These are phyloP conservation scores for Cheilosia variabilis DNA, from an alignment of 2,888 invertebrate species.

Conservation along the genomic window DNA sequence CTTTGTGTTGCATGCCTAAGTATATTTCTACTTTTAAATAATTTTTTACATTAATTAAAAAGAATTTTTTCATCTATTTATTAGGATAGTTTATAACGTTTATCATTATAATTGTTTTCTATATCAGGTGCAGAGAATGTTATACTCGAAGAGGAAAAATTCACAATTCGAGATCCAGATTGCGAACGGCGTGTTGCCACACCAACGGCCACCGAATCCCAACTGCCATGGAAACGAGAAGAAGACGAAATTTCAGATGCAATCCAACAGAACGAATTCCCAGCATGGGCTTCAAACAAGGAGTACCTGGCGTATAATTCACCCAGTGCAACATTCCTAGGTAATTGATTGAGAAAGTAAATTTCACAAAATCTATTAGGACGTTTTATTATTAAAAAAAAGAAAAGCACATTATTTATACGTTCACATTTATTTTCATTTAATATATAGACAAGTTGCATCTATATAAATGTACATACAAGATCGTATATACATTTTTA, in stretches of 20 bases:
- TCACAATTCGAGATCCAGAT: constrained; percentile 81
- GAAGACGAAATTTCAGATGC: constrained; percentile 89
- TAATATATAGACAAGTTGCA: constrained; percentile 29
- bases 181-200: constrained; percentile 92
- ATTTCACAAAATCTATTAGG: constrained; percentile 4
- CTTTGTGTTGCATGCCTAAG: constrained; percentile 59
- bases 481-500: constrained; percentile 11
- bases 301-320: constrained; percentile 96
- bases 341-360: constrained; percentile 84
- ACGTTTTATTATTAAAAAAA: constrained; percentile 6
- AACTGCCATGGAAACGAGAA: constrained; percentile 96
- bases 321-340: constrained; percentile 95
- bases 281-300: constrained; percentile 97
- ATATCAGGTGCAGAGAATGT: constrained; percentile 81
- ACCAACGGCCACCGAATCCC: constrained; percentile 94
- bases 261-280: constrained; percentile 93
- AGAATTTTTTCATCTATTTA: neutral
- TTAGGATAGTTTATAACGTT: neutral
- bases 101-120: constrained; percentile 24
- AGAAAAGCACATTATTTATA: constrained; percentile 18
- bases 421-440: neutral
- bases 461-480: constrained; percentile 48
- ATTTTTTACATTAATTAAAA: constrained; percentile 14
- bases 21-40: constrained; percentile 22
- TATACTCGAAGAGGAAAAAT: constrained; percentile 82